A percentile compares a stretch with the other conserved stretches of the same genome.
Evolutionary conservation across 2,797 vertebrate genomes (phyloP).

Genomic region (Euthynnus affinis): DNA sequence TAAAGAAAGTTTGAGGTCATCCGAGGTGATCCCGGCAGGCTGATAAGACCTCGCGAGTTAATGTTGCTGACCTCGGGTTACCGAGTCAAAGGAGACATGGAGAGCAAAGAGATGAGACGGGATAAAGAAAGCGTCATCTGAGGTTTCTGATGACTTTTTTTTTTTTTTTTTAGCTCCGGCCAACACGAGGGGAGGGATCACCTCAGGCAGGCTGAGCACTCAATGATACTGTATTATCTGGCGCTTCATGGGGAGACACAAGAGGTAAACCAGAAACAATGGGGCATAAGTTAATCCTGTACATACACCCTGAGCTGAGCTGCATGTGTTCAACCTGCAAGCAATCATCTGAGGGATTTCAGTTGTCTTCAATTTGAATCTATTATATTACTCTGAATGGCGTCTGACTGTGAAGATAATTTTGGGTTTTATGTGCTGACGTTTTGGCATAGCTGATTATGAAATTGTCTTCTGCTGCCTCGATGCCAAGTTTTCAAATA

Average conservation of each 20-base stretch:
- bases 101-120: constrained; percentile 12
- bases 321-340: not conserved
- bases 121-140: constrained; percentile 23
- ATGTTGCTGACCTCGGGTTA: constrained; percentile 16
- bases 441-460: not conserved
- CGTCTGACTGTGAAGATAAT: no score
- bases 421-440: no score
- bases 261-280: not conserved
- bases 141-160: constrained; percentile 3
- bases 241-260: not conserved
- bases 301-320: not conserved
- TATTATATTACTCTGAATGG: no score
- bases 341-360: not conserved
- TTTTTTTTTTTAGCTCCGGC: not conserved
- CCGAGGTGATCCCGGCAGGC: not conserved
- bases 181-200: not conserved
- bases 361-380: not conserved
- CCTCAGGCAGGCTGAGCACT: not conserved
- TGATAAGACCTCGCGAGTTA: constrained; percentile 5
- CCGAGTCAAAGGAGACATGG: not conserved
- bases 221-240: not conserved
- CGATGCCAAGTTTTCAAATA: not conserved
- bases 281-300: not conserved
- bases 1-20: constrained; percentile 11
- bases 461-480: not conserved